A percentile compares a stretch with the other conserved stretches of the same genome.
Evolutionary conservation across 2,797 vertebrate genomes (phyloP).

Genomic region (Nyctibius grandis): DNA sequence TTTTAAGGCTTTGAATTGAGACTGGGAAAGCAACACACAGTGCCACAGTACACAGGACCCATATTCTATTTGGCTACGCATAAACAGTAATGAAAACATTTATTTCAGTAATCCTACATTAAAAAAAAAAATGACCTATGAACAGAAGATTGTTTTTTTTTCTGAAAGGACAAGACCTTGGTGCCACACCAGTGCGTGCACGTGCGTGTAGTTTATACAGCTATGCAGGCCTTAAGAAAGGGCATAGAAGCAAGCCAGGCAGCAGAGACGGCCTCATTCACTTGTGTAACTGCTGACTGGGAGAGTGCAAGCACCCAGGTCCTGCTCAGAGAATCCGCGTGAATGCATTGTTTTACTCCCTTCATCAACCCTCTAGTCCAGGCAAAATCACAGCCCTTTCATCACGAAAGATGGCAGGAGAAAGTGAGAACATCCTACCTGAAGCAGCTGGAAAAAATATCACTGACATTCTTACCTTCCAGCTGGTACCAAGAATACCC

Average conservation of each 20-base stretch:
- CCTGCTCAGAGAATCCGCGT: accelerated
- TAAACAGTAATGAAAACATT: not conserved
- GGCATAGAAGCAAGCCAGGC: not conserved
- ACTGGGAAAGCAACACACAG: not conserved
- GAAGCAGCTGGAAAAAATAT: not conserved
- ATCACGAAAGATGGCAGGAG: not conserved
- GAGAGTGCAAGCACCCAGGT: not conserved
- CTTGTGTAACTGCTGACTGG: not conserved
- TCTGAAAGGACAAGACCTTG: not conserved
- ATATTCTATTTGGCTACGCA: not conserved
- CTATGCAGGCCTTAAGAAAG: not conserved
- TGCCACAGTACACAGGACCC: not conserved
- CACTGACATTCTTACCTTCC: slow-evolving; percentile 72
- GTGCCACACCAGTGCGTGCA: not conserved
- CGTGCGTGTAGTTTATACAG: not conserved
- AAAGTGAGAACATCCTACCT: not conserved
- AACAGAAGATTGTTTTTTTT: not conserved
- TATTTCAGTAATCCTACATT: not conserved
- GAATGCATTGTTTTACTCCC: not conserved
- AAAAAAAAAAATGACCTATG: not conserved
- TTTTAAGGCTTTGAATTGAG: not conserved
- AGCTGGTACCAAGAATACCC: slow-evolving; percentile 89
- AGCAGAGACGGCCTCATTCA: not conserved
- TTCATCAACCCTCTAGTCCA: not conserved
- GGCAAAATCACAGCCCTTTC: not conserved